Percentiles rank a stretch among this genome's conserved stretches.
phyloP scores from a whole-genome alignment of 2,113 vertebrate genomes.

The Anoplopoma fimbria region DNA sequence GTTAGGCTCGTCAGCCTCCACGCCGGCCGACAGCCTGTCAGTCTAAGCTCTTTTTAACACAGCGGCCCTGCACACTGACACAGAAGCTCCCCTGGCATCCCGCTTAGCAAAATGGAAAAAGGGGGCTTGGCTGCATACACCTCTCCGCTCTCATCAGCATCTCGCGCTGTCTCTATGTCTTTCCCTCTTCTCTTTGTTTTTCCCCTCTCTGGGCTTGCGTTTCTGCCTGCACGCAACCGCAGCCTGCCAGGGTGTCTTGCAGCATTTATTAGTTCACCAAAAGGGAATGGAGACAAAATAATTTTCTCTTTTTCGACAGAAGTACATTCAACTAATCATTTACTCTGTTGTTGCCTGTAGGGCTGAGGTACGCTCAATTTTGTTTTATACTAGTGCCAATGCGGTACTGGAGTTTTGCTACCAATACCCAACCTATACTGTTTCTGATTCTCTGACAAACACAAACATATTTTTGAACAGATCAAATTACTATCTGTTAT shows the following conservation, averaged over 20 bases:
- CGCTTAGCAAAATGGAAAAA: constrained; percentile 50
- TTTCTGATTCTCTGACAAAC: not conserved
- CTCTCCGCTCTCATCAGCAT: constrained; percentile 57
- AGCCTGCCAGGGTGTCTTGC: constrained; percentile 20
- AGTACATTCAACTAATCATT: constrained; percentile 21
- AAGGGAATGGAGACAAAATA: constrained; percentile 1
- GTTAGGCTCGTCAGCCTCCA: constrained; percentile 56
- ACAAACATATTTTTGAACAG: not conserved
- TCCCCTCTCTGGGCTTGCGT: constrained; percentile 12
- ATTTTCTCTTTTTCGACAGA: not conserved
- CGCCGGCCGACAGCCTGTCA: constrained; percentile 56
- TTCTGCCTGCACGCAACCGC: constrained; percentile 29
- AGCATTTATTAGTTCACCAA: constrained; percentile 34
- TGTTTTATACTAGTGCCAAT: not conserved
- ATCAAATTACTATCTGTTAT: not conserved
- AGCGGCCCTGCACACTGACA: constrained; percentile 45
- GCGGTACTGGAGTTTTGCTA: not conserved
- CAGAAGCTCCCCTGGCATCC: constrained; percentile 44
- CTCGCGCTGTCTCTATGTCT: constrained; percentile 37
- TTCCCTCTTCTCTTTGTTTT: constrained; percentile 31
- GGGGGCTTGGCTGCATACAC: constrained; percentile 27
- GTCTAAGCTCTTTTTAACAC: constrained; percentile 62
- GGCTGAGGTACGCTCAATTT: not conserved
- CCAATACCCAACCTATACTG: not conserved
- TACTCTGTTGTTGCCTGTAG: not conserved